Conservation (phyloP, 37 sponge, comb jelly and placozoan species). For the Halichondria panicea region DNA sequence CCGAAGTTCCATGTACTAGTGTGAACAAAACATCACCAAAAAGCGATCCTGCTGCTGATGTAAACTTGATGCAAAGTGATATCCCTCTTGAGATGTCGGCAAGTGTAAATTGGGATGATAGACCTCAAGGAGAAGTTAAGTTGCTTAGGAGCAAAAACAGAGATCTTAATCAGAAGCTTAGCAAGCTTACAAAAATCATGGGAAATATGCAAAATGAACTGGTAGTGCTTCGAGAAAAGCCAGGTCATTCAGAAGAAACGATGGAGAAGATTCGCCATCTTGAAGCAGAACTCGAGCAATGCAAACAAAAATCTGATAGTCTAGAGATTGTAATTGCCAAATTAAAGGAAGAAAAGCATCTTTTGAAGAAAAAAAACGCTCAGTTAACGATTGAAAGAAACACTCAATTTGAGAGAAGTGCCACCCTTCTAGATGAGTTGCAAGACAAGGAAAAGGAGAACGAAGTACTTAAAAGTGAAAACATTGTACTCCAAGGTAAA, state of each 20-base stretch:
- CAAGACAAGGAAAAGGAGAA: neutral
- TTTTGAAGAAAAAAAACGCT: neutral
- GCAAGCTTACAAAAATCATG: conserved; percentile 15
- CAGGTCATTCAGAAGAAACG: neutral
- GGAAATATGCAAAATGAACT: conserved; percentile 9
- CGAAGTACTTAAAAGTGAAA: neutral
- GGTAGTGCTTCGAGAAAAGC: neutral
- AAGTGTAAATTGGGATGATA: no score
- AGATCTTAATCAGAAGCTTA: conserved; percentile 20
- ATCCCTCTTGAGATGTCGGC: neutral
- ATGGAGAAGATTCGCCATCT: neutral
- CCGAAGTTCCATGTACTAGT: no score
- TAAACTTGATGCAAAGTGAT: neutral
- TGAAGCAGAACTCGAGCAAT: neutral
- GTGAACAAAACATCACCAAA: no score
- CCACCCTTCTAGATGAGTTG: neutral
- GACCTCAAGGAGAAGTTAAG: neutral
- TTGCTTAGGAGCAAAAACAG: conserved; percentile 10
- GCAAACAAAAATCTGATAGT: neutral
- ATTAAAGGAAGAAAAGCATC: neutral
- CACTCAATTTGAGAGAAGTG: neutral
- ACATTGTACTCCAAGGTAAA: neutral
- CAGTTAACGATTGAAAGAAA: neutral
- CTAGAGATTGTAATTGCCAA: neutral
- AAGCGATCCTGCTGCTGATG: no score